Evolutionary conservation across 2,113 vertebrate species (phyloP).

Genomic region (Alouatta palliata): DNA sequence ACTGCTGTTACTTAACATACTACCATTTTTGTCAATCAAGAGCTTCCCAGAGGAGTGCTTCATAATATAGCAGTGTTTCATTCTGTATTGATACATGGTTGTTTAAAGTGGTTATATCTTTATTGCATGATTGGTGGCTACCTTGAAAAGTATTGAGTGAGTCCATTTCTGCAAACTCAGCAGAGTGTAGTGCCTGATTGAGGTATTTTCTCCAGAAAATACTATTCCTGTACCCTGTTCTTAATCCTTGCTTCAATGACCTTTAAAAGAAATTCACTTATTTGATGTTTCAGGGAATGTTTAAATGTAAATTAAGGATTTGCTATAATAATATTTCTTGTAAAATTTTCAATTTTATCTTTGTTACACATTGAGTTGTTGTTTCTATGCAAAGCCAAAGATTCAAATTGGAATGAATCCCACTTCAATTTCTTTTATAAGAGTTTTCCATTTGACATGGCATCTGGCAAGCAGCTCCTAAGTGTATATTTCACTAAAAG

Average conservation of each 20-base stretch:
- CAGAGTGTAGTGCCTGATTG: slow-evolving; percentile 40
- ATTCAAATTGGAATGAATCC: slow-evolving; percentile 45
- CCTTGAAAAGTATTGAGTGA: slow-evolving; percentile 45
- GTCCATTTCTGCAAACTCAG: slow-evolving; percentile 72
- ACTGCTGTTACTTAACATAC: slow-evolving; percentile 81
- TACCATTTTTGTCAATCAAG: slow-evolving; percentile 81
- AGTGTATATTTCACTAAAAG: background rate
- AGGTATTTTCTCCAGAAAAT: background rate
- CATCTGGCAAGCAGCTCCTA: background rate
- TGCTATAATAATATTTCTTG: background rate
- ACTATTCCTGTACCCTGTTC: background rate
- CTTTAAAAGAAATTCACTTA: background rate
- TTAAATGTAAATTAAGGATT: slow-evolving; percentile 46
- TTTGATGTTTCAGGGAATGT: background rate
- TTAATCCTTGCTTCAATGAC: slow-evolving; percentile 38
- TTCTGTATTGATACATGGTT: slow-evolving; percentile 71
- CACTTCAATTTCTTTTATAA: background rate
- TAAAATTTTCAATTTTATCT: slow-evolving; percentile 29
- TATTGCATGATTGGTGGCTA: slow-evolving; percentile 58
- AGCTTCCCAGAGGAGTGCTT: slow-evolving; percentile 78
- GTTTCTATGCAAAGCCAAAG: slow-evolving; percentile 28
- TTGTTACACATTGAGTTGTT: background rate
- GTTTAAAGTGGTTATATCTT: slow-evolving; percentile 74
- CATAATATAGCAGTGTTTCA: slow-evolving; percentile 65
- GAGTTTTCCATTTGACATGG: background rate